Conservation (phyloP, 2,797 vertebrate genomes). For the Gambelia wislizenii region DNA sequence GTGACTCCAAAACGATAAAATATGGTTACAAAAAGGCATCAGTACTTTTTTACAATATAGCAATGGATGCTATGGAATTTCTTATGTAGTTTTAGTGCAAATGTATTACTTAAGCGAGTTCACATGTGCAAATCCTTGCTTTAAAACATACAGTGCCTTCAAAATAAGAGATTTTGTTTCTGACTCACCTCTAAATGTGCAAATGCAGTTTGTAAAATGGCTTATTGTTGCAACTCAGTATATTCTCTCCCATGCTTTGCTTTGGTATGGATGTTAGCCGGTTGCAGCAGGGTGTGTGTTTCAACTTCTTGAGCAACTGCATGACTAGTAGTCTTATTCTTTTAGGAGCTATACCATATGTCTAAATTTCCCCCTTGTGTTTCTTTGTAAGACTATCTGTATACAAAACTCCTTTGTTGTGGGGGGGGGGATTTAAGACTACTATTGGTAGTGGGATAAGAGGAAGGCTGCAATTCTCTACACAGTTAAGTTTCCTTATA, state of each 20-base stretch:
- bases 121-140: neutral
- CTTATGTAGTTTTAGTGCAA: constrained; percentile 15
- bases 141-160: neutral
- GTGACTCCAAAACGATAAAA: constrained; percentile 56
- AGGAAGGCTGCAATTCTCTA: constrained; percentile 1
- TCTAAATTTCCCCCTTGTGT: neutral
- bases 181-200: neutral
- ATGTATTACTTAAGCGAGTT: neutral
- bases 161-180: neutral
- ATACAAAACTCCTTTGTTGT: neutral
- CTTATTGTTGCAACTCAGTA: constrained; percentile 20
- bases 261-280: constrained; percentile 33
- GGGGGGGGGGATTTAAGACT: constrained; percentile 13
- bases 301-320: constrained; percentile 23
- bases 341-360: neutral
- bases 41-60: constrained; percentile 43
- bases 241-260: constrained; percentile 39
- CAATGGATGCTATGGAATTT: neutral
- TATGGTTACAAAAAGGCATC: constrained; percentile 50
- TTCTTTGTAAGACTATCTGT: neutral
- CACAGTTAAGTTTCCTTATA: neutral
- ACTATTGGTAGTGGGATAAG: constrained; percentile 35
- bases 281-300: constrained; percentile 45
- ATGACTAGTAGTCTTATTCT: neutral
- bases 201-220: constrained; percentile 1